A percentile compares a stretch with the other conserved stretches of the same genome.
Evolutionary conservation across 2,888 invertebrate genomes (phyloP).

Genomic region (Willowsia nigromaculata): DNA sequence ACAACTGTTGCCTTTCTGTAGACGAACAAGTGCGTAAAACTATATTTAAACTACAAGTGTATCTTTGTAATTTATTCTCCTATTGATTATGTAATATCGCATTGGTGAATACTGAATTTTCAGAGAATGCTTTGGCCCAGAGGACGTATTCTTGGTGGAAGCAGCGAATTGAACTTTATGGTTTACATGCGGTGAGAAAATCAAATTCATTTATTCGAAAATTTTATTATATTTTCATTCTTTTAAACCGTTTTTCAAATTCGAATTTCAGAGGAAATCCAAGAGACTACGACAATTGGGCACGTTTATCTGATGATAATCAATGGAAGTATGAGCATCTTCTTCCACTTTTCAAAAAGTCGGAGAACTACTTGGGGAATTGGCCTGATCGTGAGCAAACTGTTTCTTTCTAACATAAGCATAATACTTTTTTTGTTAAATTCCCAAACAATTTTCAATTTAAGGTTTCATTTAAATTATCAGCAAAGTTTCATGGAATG

Average conservation of each 20-base stretch:
- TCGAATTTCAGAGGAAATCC: too few species aligned
- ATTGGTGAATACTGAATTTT: too few species aligned
- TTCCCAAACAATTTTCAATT: not conserved
- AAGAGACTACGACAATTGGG: slow-evolving; percentile 37
- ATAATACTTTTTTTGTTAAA: not conserved
- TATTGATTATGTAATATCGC: too few species aligned
- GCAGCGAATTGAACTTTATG: slow-evolving; percentile 50
- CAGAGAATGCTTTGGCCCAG: slow-evolving; percentile 63
- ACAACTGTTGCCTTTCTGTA: slow-evolving; percentile 41
- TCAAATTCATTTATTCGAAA: too few species aligned
- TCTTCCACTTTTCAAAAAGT: slow-evolving; percentile 34
- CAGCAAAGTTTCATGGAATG: slow-evolving; percentile 56
- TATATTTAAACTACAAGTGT: too few species aligned
- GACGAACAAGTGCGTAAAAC: slow-evolving; percentile 30
- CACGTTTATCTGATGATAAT: not conserved
- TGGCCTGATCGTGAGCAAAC: slow-evolving; percentile 32
- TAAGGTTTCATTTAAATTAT: not conserved
- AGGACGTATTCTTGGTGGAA: slow-evolving; percentile 42
- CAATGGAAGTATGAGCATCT: slow-evolving; percentile 47
- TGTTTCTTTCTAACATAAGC: not conserved
- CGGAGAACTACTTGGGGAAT: slow-evolving; percentile 43
- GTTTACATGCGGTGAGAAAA: slow-evolving; percentile 42
- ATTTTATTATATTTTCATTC: too few species aligned
- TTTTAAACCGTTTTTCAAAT: too few species aligned
- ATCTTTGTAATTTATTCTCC: too few species aligned